Evolutionary conservation across 2,113 vertebrate species (phyloP), one percentile per base, ranked within the genome.

Genomic region (Mustela nigripes): DNA sequence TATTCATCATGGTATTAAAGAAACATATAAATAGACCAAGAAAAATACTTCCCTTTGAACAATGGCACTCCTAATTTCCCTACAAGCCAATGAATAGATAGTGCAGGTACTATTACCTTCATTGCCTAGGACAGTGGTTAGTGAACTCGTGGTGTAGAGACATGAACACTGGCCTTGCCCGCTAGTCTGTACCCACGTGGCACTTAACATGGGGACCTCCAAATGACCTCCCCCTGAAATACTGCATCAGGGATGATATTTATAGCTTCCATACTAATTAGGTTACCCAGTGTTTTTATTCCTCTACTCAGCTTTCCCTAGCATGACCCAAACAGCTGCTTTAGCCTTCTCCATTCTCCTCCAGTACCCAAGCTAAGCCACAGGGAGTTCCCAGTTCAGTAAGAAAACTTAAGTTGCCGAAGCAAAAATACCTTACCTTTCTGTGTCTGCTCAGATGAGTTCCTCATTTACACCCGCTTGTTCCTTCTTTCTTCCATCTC

Each of bases 81-180:
- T 56, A 36, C 16, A 36, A 18, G 33, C 14, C 11, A 76, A 12
- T n/a, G n/a, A 91, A 42, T 28, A 83, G 45, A 84, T 50, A 11
- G 11, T 24, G 7, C 7, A 62, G 9, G 7, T 48, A 18, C 74
- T 85, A 45, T 69, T 67, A 67, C 3, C 31, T 90, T 83, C 4
- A 19, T 48, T 1, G 6, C 74, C 24, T 26, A 42, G 65, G 24
- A 5, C 22, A 78, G 53, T 21, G 11, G 11, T 28, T 86, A 14
- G 50, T 71, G 4, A 19, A 4, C 28, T 2, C 0, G 39, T 83
- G 36, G 5, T 0, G 0, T 11, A 62, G 39, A 19, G 21, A 12
- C 39, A 26, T 45, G 24, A 82, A 85, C 63, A 62, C 5, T 50
- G 16, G 24, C 26, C 76, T 71, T 45, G 26, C 19, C 15, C n/a